phyloP scores from a whole-genome alignment of 1,140 invertebrate species.

The Tetragonula clypearis region DNA sequence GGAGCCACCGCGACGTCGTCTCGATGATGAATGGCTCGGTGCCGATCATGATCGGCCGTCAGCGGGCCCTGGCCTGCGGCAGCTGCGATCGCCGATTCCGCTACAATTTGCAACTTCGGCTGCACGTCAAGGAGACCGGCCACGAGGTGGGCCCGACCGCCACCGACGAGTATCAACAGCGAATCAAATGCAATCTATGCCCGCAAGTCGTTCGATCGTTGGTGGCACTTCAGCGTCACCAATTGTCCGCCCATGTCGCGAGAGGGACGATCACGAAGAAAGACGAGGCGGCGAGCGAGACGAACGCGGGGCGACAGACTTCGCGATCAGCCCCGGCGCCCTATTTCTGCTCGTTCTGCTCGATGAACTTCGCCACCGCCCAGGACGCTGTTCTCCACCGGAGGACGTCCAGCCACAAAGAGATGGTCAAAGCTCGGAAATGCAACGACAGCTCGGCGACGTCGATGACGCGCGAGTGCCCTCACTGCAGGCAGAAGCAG shows the following conservation, averaged over 20 bases:
- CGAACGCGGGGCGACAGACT: background rate
- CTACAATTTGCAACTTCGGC: conserved; percentile 87
- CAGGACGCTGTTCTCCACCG: conserved; percentile 87
- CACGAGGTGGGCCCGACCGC: conserved; percentile 81
- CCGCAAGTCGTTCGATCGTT: conserved; percentile 83
- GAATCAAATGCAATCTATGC: conserved; percentile 84
- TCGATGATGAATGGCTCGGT: conserved; percentile 89
- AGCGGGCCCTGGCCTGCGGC: conserved; percentile 84
- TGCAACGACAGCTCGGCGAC: background rate
- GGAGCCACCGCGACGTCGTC: conserved; percentile 87
- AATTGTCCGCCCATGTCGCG: conserved; percentile 77
- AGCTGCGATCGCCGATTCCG: conserved; percentile 85
- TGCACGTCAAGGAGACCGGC: conserved; percentile 83
- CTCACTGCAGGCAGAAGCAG: conserved; percentile 83
- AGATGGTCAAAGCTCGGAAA: conserved; percentile 80
- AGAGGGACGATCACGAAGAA: conserved; percentile 74
- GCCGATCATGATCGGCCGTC: conserved; percentile 89
- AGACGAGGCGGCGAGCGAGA: conserved; percentile 71
- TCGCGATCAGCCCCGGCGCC: conserved; percentile 38
- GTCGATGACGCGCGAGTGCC: conserved; percentile 81
- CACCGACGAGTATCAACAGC: conserved; percentile 85
- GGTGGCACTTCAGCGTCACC: conserved; percentile 86
- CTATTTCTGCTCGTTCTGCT: conserved; percentile 87
- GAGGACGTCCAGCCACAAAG: conserved; percentile 84
- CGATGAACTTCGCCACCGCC: conserved; percentile 84